These are phyloP conservation scores for Amblyjoppa proteus DNA, from an alignment of 2,888 invertebrate genomes.

Conservation along the genomic window DNA sequence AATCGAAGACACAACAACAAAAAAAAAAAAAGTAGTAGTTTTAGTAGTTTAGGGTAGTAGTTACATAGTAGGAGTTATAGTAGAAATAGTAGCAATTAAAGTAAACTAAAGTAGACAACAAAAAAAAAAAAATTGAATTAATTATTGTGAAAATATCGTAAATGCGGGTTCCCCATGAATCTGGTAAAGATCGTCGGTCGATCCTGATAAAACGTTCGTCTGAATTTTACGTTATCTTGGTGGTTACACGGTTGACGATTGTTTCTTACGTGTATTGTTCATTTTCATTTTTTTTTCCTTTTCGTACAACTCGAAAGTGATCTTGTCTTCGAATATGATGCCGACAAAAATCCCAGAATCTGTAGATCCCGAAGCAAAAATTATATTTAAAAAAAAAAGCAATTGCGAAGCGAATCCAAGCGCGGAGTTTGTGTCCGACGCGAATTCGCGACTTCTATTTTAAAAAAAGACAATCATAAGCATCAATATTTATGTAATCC, in stretches of 20 bases:
- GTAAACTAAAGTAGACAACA: slow-evolving; percentile 81
- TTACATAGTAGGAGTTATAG: slow-evolving; percentile 73
- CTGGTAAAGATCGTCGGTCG: slow-evolving; percentile 57
- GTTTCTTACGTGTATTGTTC: slow-evolving; percentile 38
- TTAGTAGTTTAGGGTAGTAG: slow-evolving; percentile 64
- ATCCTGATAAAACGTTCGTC: slow-evolving; percentile 34
- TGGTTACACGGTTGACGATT: slow-evolving; percentile 20
- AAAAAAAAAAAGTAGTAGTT: slow-evolving; percentile 75
- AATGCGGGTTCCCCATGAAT: slow-evolving; percentile 69
- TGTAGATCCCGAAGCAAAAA: slow-evolving; percentile 69
- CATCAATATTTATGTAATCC: slow-evolving; percentile 73
- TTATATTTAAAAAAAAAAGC: slow-evolving; percentile 74
- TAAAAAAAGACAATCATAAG: slow-evolving; percentile 73
- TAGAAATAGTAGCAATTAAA: slow-evolving; percentile 75
- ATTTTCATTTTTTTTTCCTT: slow-evolving; percentile 26
- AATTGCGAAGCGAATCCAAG: slow-evolving; percentile 80
- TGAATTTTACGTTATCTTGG: slow-evolving; percentile 12
- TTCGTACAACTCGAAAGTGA: slow-evolving; percentile 27
- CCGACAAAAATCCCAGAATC: slow-evolving; percentile 63
- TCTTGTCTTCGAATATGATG: slow-evolving; percentile 37
- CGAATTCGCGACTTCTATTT: slow-evolving; percentile 78
- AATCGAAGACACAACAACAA: slow-evolving; percentile 82
- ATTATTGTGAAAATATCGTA: slow-evolving; percentile 80
- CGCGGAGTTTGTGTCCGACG: slow-evolving; percentile 80
- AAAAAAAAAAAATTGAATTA: slow-evolving; percentile 75